Evolutionary conservation across 2,113 vertebrate genomes (phyloP), one percentile per base, ranked within the genome.

Genomic region (Psophia crepitans): DNA sequence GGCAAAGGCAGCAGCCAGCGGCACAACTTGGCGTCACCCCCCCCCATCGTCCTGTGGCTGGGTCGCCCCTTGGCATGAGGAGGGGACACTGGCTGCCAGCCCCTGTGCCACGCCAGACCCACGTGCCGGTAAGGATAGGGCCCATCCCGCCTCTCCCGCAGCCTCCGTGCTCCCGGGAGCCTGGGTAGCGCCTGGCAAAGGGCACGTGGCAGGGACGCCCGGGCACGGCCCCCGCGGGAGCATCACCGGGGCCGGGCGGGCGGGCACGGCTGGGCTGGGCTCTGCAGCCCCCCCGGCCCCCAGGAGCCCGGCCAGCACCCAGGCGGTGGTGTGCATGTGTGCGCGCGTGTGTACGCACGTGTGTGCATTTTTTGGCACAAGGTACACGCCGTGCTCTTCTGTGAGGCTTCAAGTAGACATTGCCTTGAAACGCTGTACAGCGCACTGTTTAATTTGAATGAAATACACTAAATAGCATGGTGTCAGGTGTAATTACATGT

Each of bases 401-500:
- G 41, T 6, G 58, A 44, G 71, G 65, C 77, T 37, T 35, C 28
- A 54, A 39, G 78, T 12, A 85, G 87, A 33, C 87, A 14, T 19
- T 12, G 89, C 94, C 89, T 91, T 66, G 35, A 39, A 68, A 14
- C 19, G 18, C n/a, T 10, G 37, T 32, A 51, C 35, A 87, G 90
- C 23, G 2, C 77, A 3, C 81, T 91, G 93, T 94, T 94, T 77
- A 85, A 43, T 95, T 96, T 35, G 97, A 94, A 94, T 83, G 97
- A 89, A 97, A 95, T 83, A 77, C 96, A 79, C 97, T 97, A 98
- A 98, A 96, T 97, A 97, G 97, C 84, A 97, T 22, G 94, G 97
- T 96, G 97, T 97, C 97, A 97, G 97, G 97, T 97, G 97, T 98
- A 98, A 98, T 98, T 97, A 94, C 96, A 98, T 92, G 95, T 96